Base-by-base conservation (phyloP, 1,140 invertebrate species). In the Periplaneta americana region DNA sequence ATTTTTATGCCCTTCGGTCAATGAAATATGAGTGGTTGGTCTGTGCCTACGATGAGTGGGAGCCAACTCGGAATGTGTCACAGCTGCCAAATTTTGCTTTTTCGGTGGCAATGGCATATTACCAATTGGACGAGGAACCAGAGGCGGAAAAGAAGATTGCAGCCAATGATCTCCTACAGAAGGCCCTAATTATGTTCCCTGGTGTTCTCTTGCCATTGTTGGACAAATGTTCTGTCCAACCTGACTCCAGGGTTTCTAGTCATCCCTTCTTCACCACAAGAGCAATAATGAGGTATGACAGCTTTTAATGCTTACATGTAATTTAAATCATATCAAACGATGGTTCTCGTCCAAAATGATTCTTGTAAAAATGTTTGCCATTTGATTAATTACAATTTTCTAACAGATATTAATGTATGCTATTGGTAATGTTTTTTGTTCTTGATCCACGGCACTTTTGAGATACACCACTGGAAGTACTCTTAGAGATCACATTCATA, bases 21-120 rank as follows among this genome's bases (percentile, higher is more conserved):
- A 92, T 92, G 79, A 94, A 98, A 88, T 96, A 95, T 85, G 88
- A 92, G n/a, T 98, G 96, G 94, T 89, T 97, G 0, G 84, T 91
- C 18, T 90, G 96, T 76, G 93, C 95, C 75, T 92, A 91, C 79
- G 87, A 92, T 31, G 90, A 92, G 84, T 94, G 92, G 92, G 92
- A 95, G 85, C 84, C 87, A 17, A 85, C 87, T 8, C 91, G 93
- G 80, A 95, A 97, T 89, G 88, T 97, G 8, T 91, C 91, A 32
- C 94, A 96, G 85, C 87, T 98, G 48, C 97, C 96, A 78, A 98
- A 98, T 86, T 95, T 98, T 90, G 93, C 95, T 0, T 98, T 94
- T 85, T 97, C 96, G 3, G 88, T 95, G 78, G 94, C 97, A 0
- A 86, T 98, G 75, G 95, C 96, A 37, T 89, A 94, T 86, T 95